These are phyloP conservation scores for Rotaria sp. DNA, from an alignment of 2,888 invertebrate genomes.

Conservation along the genomic window DNA sequence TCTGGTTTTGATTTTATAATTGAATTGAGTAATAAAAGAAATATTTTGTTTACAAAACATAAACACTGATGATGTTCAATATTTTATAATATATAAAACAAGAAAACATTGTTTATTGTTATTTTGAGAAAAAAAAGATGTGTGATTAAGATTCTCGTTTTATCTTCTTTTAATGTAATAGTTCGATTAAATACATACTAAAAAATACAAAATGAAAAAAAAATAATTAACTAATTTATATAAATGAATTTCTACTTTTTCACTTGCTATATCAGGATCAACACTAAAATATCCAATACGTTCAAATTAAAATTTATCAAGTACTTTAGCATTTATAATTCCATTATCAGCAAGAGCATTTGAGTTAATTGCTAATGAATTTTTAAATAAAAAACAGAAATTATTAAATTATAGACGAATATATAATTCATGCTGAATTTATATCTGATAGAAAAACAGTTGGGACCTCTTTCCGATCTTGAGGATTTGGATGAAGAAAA, in stretches of 20 bases:
- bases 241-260: conserved; percentile 60
- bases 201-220: conserved; percentile 56
- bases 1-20: too few relatives aligned
- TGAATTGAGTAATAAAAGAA: too few relatives aligned
- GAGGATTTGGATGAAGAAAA: conserved; percentile 89
- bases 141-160: conserved; percentile 27
- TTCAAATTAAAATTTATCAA: conserved; percentile 89
- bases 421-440: conserved; percentile 59
- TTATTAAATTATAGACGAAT: conserved; percentile 38
- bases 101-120: too few relatives aligned
- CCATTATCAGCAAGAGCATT: conserved; percentile 71
- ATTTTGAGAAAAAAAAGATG: too few relatives aligned
- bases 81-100: too few relatives aligned
- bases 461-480: conserved; percentile 84
- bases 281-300: conserved; percentile 91
- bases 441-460: conserved; percentile 85
- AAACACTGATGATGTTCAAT: too few relatives aligned
- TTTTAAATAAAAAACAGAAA: conserved; percentile 48
- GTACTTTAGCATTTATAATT: conserved; percentile 63
- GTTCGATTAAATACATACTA: conserved; percentile 86
- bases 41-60: too few relatives aligned
- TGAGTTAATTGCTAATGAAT: conserved; percentile 66
- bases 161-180: conserved; percentile 76
- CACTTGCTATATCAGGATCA: conserved; percentile 71
- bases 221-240: too few relatives aligned